Conservation (phyloP, 2,888 invertebrate species). For the Gordius sp. region DNA sequence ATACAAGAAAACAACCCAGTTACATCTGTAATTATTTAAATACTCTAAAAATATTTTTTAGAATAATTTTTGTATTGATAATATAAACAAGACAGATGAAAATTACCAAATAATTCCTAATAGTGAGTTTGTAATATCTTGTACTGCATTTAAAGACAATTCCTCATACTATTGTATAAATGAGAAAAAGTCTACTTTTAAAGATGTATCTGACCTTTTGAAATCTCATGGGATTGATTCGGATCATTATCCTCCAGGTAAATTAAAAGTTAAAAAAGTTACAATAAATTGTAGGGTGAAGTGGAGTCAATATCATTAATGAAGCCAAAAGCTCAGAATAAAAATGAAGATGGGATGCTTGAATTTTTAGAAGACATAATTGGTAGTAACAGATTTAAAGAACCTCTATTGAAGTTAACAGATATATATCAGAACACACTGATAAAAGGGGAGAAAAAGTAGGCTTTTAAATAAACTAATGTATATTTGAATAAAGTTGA, state of each 20-base stretch:
- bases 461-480: too few relatives aligned
- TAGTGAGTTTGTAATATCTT: constrained; percentile 51
- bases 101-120: constrained; percentile 48
- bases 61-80: too few relatives aligned
- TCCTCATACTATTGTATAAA: constrained; percentile 48
- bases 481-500: too few relatives aligned
- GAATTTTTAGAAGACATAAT: constrained; percentile 95
- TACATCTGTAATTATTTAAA: too few relatives aligned
- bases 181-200: constrained; percentile 37
- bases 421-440: too few relatives aligned
- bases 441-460: too few relatives aligned
- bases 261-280: too few relatives aligned
- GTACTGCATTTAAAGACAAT: constrained; percentile 47
- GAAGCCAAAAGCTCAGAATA: constrained; percentile 64
- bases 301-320: constrained; percentile 96
- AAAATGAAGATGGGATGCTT: constrained; percentile 74
- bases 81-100: too few relatives aligned
- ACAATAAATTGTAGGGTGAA: constrained; percentile 50
- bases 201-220: constrained; percentile 52
- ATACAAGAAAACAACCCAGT: too few relatives aligned
- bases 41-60: too few relatives aligned
- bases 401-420: too few relatives aligned
- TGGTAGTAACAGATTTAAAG: too few relatives aligned
- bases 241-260: constrained; percentile 82
- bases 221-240: constrained; percentile 63